Evolutionary conservation across 1,140 invertebrate genomes (phyloP), one percentile per base, ranked within the genome.

Genomic region (Rhyzopertha dominica): DNA sequence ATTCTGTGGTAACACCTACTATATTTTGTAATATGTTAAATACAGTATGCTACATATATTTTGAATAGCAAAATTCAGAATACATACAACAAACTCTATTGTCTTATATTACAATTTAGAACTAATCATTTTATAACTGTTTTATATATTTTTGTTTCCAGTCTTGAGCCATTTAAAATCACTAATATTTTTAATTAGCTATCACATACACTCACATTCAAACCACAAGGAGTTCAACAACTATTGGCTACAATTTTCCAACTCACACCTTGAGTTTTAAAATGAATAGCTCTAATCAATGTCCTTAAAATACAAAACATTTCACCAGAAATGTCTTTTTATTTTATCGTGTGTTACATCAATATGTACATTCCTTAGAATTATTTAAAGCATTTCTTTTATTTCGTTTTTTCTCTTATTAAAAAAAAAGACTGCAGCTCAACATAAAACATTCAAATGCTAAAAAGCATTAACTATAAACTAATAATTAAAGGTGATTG

Each of bases 331-430:
- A n/a, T n/a, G n/a, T n/a, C n/a, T n/a, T n/a, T n/a, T n/a, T n/a
- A n/a, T n/a, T n/a, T n/a, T n/a, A n/a, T n/a, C n/a, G n/a, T n/a
- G n/a, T 8, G 25, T 26, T 26, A n/a, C 8, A n/a, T 43, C 29
- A 48, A 29, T 54, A 55, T 55, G 31, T 55, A 55, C 53, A 55
- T 14, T 7, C 36, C 53, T 55, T 55, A 55, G 46, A 45, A 44
- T 45, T 54, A 54, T 36, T 54, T 51, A 54, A 54, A 51, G 52
- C 52, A 54, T 54, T 51, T 42, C 48, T 54, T 35, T 53, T 49
- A 44, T 51, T 41, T 38, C 47, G 17, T 16, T 46, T 51, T 34
- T 37, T 44, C 36, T 47, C 34, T 30, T 36, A 30, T 38, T 51
- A 47, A 18, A 41, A 42, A 42, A 47, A 40, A 47, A 26, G 25